These are phyloP conservation scores for Chelonus insularis DNA, from an alignment of 1,140 invertebrate species.

Conservation along the genomic window DNA sequence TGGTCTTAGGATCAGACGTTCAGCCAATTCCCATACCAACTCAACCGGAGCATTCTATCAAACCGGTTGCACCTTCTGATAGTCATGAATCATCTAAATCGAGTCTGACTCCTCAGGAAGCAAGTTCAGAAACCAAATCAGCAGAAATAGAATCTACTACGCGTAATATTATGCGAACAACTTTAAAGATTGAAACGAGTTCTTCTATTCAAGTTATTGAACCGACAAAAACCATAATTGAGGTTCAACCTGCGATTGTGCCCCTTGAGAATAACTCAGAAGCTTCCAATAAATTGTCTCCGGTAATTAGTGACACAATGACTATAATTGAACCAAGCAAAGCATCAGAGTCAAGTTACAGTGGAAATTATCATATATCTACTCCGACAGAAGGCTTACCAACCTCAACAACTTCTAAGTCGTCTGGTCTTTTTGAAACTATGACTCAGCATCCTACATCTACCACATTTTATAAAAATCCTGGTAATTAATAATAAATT, in stretches of 20 bases:
- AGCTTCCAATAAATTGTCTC: background rate
- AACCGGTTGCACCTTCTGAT: conserved; percentile 27
- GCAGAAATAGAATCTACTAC: conserved; percentile 24
- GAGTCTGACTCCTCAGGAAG: background rate
- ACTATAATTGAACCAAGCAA: conserved; percentile 44
- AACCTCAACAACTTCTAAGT: conserved; percentile 35
- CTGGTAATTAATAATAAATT: no score
- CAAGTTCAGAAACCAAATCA: conserved; percentile 6
- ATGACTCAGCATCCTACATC: conserved; percentile 31
- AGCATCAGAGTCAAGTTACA: conserved; percentile 15
- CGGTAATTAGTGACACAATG: background rate
- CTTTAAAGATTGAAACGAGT: conserved; percentile 52
- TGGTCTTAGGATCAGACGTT: conserved; percentile 41
- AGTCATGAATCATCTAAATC: conserved; percentile 22
- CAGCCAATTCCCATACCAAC: conserved; percentile 30
- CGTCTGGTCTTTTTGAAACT: conserved; percentile 26
- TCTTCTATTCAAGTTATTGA: conserved; percentile 54
- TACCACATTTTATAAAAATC: conserved; percentile 34
- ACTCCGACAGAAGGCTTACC: conserved; percentile 48
- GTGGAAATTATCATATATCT: conserved; percentile 30
- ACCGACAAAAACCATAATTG: conserved; percentile 37
- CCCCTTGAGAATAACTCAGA: conserved; percentile 33
- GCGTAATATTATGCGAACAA: conserved; percentile 42
- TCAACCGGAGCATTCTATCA: conserved; percentile 13
- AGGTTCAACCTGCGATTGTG: conserved; percentile 39